Percentiles rank a stretch among this genome's conserved stretches.
Evolutionary conservation across 2,113 vertebrate species (phyloP).

Genomic region (Antennarius striatus): DNA sequence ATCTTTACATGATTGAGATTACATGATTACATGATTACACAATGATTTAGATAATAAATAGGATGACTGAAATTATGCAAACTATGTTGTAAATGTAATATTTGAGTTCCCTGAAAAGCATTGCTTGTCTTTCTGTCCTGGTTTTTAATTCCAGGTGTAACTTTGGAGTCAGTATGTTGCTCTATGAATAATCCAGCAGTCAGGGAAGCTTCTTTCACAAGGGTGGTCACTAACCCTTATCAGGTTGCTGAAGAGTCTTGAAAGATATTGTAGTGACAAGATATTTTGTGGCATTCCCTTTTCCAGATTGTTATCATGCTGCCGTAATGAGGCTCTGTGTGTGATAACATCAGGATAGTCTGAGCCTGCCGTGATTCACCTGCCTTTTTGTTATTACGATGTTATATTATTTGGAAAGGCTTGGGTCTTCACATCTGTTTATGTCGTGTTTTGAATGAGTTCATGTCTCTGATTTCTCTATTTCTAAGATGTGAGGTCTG

Average conservation of each 20-base stretch:
- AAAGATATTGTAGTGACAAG: constrained; percentile 46
- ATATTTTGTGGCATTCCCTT: constrained; percentile 37
- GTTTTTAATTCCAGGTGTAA: neutral
- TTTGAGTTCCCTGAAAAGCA: neutral
- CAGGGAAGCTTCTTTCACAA: constrained; percentile 39
- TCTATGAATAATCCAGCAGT: constrained; percentile 24
- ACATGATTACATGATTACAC: too few species aligned
- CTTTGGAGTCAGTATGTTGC: neutral
- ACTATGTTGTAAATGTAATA: too few species aligned
- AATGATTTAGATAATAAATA: too few species aligned
- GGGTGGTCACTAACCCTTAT: constrained; percentile 53
- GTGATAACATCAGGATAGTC: constrained; percentile 51
- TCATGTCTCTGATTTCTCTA: constrained; percentile 59
- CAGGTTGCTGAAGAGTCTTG: constrained; percentile 38
- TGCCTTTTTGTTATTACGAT: constrained; percentile 54
- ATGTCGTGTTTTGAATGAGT: constrained; percentile 45
- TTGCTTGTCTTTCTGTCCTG: neutral
- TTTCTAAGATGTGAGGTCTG: constrained; percentile 47
- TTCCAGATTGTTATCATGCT: constrained; percentile 40
- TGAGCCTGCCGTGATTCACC: constrained; percentile 39
- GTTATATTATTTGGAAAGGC: constrained; percentile 42
- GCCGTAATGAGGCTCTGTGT: constrained; percentile 38
- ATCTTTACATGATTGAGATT: too few species aligned
- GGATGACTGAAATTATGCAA: too few species aligned
- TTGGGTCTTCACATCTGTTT: constrained; percentile 39